These are phyloP conservation scores for Phocoena phocoena DNA, from an alignment of 2,113 vertebrate genomes.

Conservation along the genomic window DNA sequence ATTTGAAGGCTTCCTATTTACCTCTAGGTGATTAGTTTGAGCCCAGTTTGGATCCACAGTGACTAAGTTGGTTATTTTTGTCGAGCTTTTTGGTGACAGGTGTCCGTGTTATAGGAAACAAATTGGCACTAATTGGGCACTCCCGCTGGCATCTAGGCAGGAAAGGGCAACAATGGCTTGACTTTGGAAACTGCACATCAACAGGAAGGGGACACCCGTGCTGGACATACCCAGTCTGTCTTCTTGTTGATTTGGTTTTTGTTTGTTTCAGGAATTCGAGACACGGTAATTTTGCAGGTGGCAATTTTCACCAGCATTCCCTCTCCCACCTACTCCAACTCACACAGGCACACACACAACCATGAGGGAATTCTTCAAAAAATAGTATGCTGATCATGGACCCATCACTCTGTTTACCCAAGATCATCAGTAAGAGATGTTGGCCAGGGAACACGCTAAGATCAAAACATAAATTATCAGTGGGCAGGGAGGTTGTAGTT, in stretches of 20 bases:
- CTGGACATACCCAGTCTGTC: background rate
- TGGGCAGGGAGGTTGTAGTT: background rate
- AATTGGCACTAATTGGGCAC: constrained; percentile 78
- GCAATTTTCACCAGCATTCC: background rate
- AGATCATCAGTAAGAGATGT: background rate
- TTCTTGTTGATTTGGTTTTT: background rate
- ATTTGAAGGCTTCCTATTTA: constrained; percentile 51
- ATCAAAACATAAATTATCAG: background rate
- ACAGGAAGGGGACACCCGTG: constrained; percentile 21
- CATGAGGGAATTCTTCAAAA: background rate
- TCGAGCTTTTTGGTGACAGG: constrained; percentile 78
- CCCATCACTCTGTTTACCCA: background rate
- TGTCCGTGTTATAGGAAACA: constrained; percentile 70
- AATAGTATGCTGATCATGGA: background rate
- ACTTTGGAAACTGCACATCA: background rate
- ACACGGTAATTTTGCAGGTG: background rate
- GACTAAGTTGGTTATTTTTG: constrained; percentile 70
- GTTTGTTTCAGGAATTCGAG: constrained; percentile 8
- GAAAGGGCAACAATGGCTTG: background rate
- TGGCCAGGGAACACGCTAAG: background rate
- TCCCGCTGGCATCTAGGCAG: constrained; percentile 68
- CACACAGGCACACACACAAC: background rate
- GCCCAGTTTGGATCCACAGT: constrained; percentile 9
- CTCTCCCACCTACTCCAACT: background rate
- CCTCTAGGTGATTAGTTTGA: background rate